Base-by-base conservation (phyloP, 2,113 vertebrate species). In the Marcusenius ussheri region DNA sequence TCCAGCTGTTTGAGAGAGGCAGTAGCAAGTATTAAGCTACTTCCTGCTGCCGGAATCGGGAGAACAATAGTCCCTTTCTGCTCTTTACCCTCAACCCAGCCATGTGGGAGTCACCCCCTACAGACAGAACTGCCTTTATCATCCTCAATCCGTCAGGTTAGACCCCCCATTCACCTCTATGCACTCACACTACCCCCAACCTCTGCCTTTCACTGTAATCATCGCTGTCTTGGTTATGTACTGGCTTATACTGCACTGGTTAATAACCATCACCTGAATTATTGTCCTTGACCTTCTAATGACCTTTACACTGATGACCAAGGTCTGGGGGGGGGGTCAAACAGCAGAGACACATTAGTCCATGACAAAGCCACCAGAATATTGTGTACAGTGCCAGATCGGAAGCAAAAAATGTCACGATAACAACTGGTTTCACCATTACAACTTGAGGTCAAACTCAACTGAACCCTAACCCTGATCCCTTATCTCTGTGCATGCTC, bases 21-120 rank as follows among this genome's bases (percentile, higher is more conserved):
- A 90, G 89, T 88, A 92, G 93, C 92, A 93, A 92, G 88, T 90
- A 90, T 89, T 89, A 47, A 92, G 88, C 90, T 58, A 91, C 93
- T 95, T 95, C 95, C 95, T 95, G 84, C 88, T 92, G 92, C 93
- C 92, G 91, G 91, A 94, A 94, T 93, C 93, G 93, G 39, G 42
- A 93, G 93, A 95, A 96, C 95, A 96, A 96, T 94, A 92, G 93
- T 53, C 91, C 92, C 91, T 93, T 94, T 96, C 92, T 90, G 87
- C 88, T 93, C 91, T 93, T 90, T 90, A 84, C 90, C 88, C 91
- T 91, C 35, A 51, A 91, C 91, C 92, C 80, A 89, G 88, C 49
- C 47, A 47, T 31, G 46, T 21, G 88, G 35, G 66, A 50, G 50
- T 45, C 70, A 56, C 66, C 49, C 47, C 53, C 46, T 89, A 70